Conservation (phyloP, 2,888 invertebrate genomes). For the Ptycholaimellus sp. region DNA sequence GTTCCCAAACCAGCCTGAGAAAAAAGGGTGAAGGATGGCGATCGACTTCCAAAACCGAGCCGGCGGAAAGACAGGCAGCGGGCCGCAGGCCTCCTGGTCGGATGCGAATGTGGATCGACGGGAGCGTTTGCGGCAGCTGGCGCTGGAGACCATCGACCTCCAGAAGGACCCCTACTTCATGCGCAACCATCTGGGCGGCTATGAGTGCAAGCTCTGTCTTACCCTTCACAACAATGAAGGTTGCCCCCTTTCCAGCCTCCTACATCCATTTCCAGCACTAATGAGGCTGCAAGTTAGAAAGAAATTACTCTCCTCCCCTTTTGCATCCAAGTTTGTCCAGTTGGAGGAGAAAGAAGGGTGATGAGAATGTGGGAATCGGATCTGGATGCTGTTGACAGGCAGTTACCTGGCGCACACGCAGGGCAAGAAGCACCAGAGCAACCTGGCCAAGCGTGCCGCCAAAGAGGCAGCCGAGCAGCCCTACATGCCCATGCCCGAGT, state of each 20-base stretch:
- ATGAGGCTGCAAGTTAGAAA: background rate
- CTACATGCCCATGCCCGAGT: constrained; percentile 33
- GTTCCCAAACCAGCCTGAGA: no score
- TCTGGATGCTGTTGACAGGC: constrained; percentile 39
- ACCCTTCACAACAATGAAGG: constrained; percentile 81
- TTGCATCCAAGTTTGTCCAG: no score
- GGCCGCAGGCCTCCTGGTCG: constrained; percentile 94
- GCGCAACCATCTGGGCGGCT: constrained; percentile 94
- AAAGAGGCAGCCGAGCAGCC: constrained; percentile 78
- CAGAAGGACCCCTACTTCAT: constrained; percentile 99
- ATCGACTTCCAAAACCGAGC: constrained; percentile 99
- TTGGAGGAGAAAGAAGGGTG: no score
- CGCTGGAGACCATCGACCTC: constrained; percentile 88
- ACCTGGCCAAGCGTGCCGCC: constrained; percentile 82
- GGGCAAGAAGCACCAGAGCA: constrained; percentile 98
- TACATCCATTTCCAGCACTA: background rate
- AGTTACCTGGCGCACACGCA: constrained; percentile 97
- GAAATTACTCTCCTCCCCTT: no score
- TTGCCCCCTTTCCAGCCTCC: background rate
- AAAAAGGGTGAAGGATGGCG: background rate
- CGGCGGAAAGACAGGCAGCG: constrained; percentile 96
- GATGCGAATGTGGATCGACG: constrained; percentile 88
- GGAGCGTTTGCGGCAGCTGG: constrained; percentile 76
- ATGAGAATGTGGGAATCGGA: no score
- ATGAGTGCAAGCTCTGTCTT: constrained; percentile 92